Evolutionary conservation across 2,888 invertebrate species (phyloP).

Genomic region (Melanotus villosus): DNA sequence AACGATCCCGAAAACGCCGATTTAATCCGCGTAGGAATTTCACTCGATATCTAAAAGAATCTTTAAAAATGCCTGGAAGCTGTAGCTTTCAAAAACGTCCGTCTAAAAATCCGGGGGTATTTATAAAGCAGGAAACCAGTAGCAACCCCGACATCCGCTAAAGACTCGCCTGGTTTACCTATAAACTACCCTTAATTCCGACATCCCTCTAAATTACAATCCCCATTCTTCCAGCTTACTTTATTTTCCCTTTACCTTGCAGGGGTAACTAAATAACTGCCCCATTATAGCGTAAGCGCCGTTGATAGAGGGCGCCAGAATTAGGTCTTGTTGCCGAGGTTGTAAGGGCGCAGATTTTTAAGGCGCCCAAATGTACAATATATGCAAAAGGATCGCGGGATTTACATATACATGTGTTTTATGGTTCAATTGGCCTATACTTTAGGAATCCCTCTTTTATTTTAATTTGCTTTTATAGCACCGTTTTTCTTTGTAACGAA

Average conservation of each 20-base stretch:
- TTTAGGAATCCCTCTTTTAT: constrained; percentile 60
- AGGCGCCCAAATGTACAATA: constrained; percentile 64
- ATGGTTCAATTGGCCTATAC: constrained; percentile 63
- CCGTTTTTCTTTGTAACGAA: constrained; percentile 36
- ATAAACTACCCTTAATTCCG: constrained; percentile 71
- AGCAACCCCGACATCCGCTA: constrained; percentile 49
- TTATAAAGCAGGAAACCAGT: constrained; percentile 42
- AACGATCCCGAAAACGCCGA: no score
- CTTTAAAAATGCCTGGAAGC: neutral
- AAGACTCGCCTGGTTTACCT: constrained; percentile 69
- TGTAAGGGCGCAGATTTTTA: constrained; percentile 57
- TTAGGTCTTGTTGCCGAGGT: constrained; percentile 54
- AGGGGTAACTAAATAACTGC: constrained; percentile 69
- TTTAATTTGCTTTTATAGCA: constrained; percentile 62
- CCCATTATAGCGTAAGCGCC: constrained; percentile 66
- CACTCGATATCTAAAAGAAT: neutral
- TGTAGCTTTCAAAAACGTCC: neutral
- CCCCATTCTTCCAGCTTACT: constrained; percentile 70
- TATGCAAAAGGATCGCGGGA: constrained; percentile 63
- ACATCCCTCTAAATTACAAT: constrained; percentile 71
- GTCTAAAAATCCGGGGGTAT: constrained; percentile 30
- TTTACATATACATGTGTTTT: constrained; percentile 68
- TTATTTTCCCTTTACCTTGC: constrained; percentile 67
- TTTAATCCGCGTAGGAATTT: no score
- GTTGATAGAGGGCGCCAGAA: constrained; percentile 54